Evolutionary conservation across 2,113 vertebrate species (phyloP), one percentile per base, ranked within the genome.

Genomic region (Ctenodactylus gundi): DNA sequence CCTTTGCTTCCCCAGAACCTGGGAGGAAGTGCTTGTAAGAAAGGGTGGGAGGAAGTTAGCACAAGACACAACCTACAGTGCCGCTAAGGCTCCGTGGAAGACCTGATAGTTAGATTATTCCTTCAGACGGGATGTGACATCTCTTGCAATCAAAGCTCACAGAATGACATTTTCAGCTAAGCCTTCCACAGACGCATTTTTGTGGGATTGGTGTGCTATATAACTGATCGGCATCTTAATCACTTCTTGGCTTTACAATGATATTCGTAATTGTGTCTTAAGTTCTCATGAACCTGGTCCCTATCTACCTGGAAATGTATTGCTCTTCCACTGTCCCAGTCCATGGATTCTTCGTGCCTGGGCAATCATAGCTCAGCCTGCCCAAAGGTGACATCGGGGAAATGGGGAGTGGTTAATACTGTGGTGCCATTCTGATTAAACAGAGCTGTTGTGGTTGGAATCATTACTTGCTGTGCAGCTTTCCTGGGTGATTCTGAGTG

Each of bases 401-500:
- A 60, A 94, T 34, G 31, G 21, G 55, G 39, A 64, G 44, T 84
- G 77, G 68, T 85, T 58, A 88, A 67, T 39, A 34, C 41, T 1
- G 0, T 5, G 36, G 8, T 55, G 17, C 34, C 67, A 4, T 68
- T 68, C 34, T 86, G 36, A 82, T 90, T 36, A 68, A 67, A 78
- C 34, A 7, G 46, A 76, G 88, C 51, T 72, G 17, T 81, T 9
- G n/a, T 57, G 31, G 68, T 88, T 51, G 58, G 36, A 68, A 51
- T 51, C 15, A 36, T 20, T 44, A 36, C 27, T 57, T 44, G 72
- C n/a, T n/a, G 18, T 3, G 2, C 18, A 53, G 62, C 27, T 88
- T 72, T 94, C 73, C 77, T 53, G 64, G n/a, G 55, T 88, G 76
- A 78, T 92, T 85, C 34, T 29, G 76, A n/a, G 53, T 77, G 90